A percentile compares a stretch with the other conserved stretches of the same genome.
These are phyloP conservation scores for Phyllopteryx taeniolatus DNA, from an alignment of 2,113 vertebrate genomes.

Conservation along the genomic window DNA sequence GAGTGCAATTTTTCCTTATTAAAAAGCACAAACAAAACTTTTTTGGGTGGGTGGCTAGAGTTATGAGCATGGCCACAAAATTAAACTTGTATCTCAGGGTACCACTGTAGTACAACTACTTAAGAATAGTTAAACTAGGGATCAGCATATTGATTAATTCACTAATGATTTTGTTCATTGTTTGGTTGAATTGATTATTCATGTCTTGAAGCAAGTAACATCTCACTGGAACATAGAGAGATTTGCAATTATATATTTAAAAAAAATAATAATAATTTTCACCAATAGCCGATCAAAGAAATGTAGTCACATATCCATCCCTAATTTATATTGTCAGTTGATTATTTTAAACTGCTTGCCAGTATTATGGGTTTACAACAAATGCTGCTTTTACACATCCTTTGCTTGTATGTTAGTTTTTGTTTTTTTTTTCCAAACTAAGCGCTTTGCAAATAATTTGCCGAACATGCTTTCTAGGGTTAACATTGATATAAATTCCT, in stretches of 20 bases:
- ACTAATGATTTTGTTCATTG: background rate
- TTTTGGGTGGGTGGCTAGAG: no score
- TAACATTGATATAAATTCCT: background rate
- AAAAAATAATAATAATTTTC: no score
- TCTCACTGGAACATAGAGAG: background rate
- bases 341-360: no score
- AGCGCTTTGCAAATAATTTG: slow-evolving; percentile 1
- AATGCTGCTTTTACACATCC: background rate
- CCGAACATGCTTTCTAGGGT: background rate
- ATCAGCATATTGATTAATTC: background rate
- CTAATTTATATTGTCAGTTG: no score
- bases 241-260: no score
- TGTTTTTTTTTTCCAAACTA: background rate
- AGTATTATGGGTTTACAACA: background rate
- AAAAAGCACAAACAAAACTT: no score
- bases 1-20: no score
- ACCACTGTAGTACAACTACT: background rate
- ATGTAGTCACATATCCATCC: no score
- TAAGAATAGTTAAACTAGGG: background rate
- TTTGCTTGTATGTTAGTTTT: background rate
- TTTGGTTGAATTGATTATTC: background rate
- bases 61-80: no score
- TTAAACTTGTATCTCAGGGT: no score
- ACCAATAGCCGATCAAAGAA: no score
- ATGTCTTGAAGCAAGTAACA: background rate